Conservation (phyloP, 2,113 vertebrate species). For the Malurus elegans region DNA sequence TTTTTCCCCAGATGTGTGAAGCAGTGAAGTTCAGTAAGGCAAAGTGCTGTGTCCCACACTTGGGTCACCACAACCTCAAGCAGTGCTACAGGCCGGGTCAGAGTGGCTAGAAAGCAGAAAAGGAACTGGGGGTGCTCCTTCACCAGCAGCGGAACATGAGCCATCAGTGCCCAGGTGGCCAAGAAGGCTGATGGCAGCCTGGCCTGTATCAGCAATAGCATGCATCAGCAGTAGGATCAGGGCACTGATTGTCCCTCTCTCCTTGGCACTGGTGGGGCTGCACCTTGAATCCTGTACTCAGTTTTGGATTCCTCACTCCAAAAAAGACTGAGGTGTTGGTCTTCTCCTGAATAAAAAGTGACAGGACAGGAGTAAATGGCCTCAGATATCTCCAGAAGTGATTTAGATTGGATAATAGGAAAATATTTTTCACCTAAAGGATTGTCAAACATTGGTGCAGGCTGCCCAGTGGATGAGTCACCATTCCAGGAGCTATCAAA, state of each 20-base stretch:
- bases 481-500: background rate
- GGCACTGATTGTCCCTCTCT: background rate
- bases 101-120: background rate
- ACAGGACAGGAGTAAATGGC: background rate
- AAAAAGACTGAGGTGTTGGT: background rate
- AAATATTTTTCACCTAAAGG: rapidly evolving
- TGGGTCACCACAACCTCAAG: background rate
- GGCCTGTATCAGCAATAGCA: background rate
- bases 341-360: background rate
- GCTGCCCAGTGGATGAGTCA: background rate
- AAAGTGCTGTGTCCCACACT: rapidly evolving
- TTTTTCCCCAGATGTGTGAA: background rate
- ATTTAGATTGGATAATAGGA: background rate
- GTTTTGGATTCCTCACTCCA: background rate
- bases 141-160: background rate
- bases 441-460: background rate
- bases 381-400: background rate
- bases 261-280: rapidly evolving
- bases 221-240: background rate
- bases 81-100: background rate
- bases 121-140: rapidly evolving
- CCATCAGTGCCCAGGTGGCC: background rate
- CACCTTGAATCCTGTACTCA: rapidly evolving
- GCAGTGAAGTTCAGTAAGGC: background rate
- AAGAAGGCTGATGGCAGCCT: background rate